phyloP scores from a whole-genome alignment of 2,797 vertebrate genomes.

The Gobionotothen gibberifrons region DNA sequence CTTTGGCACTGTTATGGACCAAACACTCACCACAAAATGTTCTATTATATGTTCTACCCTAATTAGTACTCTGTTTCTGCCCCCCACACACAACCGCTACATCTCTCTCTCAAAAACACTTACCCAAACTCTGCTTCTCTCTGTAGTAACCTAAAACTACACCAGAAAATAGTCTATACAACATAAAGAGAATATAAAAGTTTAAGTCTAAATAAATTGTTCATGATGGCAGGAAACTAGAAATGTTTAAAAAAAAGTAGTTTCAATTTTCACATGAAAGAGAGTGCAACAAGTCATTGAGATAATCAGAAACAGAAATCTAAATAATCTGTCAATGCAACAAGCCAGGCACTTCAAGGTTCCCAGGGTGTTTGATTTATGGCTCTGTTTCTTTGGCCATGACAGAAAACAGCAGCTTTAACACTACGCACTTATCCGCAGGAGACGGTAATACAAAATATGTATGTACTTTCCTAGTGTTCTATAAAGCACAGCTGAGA shows the following conservation, averaged over 20 bases:
- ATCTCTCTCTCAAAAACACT: neutral
- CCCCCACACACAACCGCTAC: conserved; percentile 10
- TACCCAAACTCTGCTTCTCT: conserved; percentile 4
- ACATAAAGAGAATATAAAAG: neutral
- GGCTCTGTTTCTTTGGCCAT: conserved; percentile 24
- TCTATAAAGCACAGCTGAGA: conserved; percentile 4
- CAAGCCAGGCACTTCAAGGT: conserved; percentile 27
- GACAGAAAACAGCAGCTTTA: conserved; percentile 49
- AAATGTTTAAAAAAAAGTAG: conserved; percentile 33
- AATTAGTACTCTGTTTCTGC: conserved; percentile 30
- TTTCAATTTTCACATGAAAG: conserved; percentile 56
- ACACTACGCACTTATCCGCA: conserved; percentile 13
- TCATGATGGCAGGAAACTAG: neutral
- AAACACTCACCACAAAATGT: conserved; percentile 47
- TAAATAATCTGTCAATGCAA: conserved; percentile 26
- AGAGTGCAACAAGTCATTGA: conserved; percentile 34
- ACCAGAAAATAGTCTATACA: neutral
- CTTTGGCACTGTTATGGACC: conserved; percentile 32
- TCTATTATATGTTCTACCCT: conserved; percentile 37
- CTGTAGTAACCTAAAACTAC: conserved; percentile 5
- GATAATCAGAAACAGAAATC: conserved; percentile 63
- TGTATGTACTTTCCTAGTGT: neutral
- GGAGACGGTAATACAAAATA: neutral
- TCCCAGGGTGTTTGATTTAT: conserved; percentile 55
- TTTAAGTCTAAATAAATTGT: conserved; percentile 16